Base-by-base conservation (phyloP, 2,888 invertebrate genomes). In the Tigriopus californicus region DNA sequence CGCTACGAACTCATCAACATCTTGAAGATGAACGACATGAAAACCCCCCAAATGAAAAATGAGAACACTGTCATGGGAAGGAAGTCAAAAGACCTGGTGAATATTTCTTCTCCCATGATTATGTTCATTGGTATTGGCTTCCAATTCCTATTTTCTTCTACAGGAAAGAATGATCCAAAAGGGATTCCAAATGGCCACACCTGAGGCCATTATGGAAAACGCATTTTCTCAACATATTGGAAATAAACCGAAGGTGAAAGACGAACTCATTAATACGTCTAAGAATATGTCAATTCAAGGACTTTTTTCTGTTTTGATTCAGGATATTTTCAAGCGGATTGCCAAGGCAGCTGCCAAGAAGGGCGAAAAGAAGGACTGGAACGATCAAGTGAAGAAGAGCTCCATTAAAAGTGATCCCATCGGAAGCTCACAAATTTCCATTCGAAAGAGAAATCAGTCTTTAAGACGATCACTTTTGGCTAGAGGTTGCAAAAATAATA, bases 1-100 rank as follows among this genome's bases (percentile, higher is more conserved):
- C 77, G 91, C 63, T 95, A 84, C 70, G 94, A 95, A 68, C 76
- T 95, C 20, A 81, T 95, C 59, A 91, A 92, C 67, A 91, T 95
- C 66, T 79, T 95, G 13, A 77, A 80, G 60, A 82, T 82, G 65
- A 94, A 94, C 68, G 89, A 88, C 54, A 88, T 87, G 83, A 78
- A 79, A 64, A 87, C 87, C 0, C 58, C 58, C 11, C 8, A 48
- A 13, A 46, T 18, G 13, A 48, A 49, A 15, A 40, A 22, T 15
- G 49, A 47, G 18, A 40, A 20, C 12, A 18, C 15, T 53, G 58
- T 49, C 11, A 40, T 58, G 22, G 58, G 58, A 25, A 48, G 49
- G 15, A 58, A 58, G 40, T 58, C 58, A 15, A 58, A 49, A 46
- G 40, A 48, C 24, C 12, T 58, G 58, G 54, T 54, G 51, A 51